Evolutionary conservation across 2,797 vertebrate species (phyloP).

Genomic region (Hydrolagus colliei): DNA sequence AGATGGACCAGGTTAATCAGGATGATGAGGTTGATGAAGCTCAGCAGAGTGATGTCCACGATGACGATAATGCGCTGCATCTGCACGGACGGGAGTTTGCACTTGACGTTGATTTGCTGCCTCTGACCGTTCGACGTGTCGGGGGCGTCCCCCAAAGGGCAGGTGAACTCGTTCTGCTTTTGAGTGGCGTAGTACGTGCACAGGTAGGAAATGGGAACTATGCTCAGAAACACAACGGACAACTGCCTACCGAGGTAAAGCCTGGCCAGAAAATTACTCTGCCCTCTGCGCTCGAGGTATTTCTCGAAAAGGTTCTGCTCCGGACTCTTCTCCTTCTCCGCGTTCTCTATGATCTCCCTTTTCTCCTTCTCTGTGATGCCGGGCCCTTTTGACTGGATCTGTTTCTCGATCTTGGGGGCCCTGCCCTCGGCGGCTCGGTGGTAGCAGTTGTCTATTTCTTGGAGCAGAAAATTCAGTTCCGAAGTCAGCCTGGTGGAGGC

Average conservation of each 20-base stretch:
- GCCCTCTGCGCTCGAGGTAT: slow-evolving; percentile 87
- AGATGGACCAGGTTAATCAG: slow-evolving; percentile 87
- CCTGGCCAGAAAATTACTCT: slow-evolving; percentile 95
- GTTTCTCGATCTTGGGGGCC: slow-evolving; percentile 98
- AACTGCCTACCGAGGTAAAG: slow-evolving; percentile 86
- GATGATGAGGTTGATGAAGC: slow-evolving; percentile 93
- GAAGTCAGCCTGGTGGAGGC: slow-evolving; percentile 95
- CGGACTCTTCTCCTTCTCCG: slow-evolving; percentile 95
- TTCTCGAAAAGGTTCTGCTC: slow-evolving; percentile 98
- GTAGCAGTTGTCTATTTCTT: slow-evolving; percentile 98
- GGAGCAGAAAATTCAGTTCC: slow-evolving; percentile 97
- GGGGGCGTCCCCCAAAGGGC: slow-evolving; percentile 76
- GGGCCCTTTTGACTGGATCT: slow-evolving; percentile 97
- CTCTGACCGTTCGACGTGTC: slow-evolving; percentile 74
- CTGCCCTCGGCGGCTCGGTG: slow-evolving; percentile 92
- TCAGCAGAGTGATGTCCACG: slow-evolving; percentile 83
- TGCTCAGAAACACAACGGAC: slow-evolving; percentile 92
- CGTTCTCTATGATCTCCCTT: slow-evolving; percentile 95
- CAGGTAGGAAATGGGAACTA: slow-evolving; percentile 90
- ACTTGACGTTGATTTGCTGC: slow-evolving; percentile 80
- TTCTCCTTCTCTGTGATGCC: slow-evolving; percentile 88
- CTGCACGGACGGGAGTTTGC: slow-evolving; percentile 92
- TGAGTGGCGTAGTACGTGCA: slow-evolving; percentile 90
- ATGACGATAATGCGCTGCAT: slow-evolving; percentile 92
- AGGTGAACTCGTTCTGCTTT: slow-evolving; percentile 95